These are phyloP conservation scores for Rhagoletis pomonella DNA, from an alignment of 1,140 invertebrate species.

Conservation along the genomic window DNA sequence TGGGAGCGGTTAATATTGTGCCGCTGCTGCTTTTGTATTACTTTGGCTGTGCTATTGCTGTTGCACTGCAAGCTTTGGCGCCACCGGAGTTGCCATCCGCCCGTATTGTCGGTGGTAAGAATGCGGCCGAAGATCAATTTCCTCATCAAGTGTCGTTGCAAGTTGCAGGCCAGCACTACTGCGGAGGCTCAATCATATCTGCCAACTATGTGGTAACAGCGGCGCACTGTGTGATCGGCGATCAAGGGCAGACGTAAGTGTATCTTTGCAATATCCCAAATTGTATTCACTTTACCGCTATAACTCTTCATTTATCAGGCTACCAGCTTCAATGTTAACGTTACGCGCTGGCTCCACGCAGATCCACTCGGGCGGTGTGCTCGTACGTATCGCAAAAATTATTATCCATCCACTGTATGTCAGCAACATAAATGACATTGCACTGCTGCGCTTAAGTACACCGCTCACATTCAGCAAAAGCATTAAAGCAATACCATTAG, in stretches of 20 bases:
- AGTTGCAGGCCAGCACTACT: slow-evolving; percentile 76
- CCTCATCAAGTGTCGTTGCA: slow-evolving; percentile 79
- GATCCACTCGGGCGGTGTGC: slow-evolving; percentile 62
- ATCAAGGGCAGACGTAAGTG: neutral
- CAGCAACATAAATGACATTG: slow-evolving; percentile 73
- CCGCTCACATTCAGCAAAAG: slow-evolving; percentile 62
- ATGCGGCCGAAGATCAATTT: slow-evolving; percentile 72
- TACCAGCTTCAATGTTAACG: slow-evolving; percentile 52
- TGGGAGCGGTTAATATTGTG: too few species aligned
- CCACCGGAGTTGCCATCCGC: slow-evolving; percentile 18
- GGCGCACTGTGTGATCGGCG: slow-evolving; percentile 78
- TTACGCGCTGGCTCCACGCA: slow-evolving; percentile 70
- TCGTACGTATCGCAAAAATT: slow-evolving; percentile 64
- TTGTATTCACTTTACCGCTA: neutral
- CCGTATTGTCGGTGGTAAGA: slow-evolving; percentile 74
- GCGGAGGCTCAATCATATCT: slow-evolving; percentile 79
- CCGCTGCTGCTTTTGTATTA: too few species aligned
- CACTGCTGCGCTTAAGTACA: slow-evolving; percentile 69
- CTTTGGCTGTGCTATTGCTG: too few species aligned
- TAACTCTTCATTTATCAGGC: neutral
- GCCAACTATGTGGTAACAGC: slow-evolving; percentile 79
- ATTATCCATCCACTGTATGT: slow-evolving; percentile 68
- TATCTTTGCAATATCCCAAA: neutral
- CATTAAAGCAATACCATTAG: slow-evolving; percentile 65
- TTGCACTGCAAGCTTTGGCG: neutral